Conservation (phyloP, 2,888 invertebrate species). For the Sclerodermus sp. region DNA sequence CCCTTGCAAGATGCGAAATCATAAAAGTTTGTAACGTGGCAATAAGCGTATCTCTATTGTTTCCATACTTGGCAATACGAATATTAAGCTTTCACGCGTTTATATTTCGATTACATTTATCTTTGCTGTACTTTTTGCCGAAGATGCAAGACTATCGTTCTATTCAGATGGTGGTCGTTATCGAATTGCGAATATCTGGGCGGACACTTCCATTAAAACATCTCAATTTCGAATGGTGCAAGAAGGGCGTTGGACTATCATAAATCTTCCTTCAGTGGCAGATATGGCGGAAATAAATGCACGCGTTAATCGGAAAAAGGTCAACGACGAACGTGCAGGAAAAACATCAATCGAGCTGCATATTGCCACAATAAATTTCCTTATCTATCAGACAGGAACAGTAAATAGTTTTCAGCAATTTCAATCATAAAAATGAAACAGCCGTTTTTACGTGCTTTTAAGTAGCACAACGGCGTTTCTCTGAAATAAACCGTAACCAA, state of each 20-base stretch:
- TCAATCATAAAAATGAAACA: too few relatives aligned
- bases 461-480: too few relatives aligned
- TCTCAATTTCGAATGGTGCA: slow-evolving; percentile 24
- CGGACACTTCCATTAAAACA: slow-evolving; percentile 11
- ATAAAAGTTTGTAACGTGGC: too few relatives aligned
- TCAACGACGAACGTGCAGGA: slow-evolving; percentile 16
- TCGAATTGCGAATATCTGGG: slow-evolving; percentile 1
- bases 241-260: slow-evolving; percentile 9
- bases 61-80: background rate
- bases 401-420: too few relatives aligned
- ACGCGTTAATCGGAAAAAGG: slow-evolving; percentile 24
- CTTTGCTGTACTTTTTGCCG: slow-evolving; percentile 10
- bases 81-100: background rate
- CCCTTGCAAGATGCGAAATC: too few relatives aligned
- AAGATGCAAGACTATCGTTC: background rate
- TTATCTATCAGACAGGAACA: background rate
- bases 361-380: too few relatives aligned
- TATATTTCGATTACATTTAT: background rate
- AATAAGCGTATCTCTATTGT: background rate
- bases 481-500: too few relatives aligned
- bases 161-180: slow-evolving; percentile 9
- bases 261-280: slow-evolving; percentile 20
- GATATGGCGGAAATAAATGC: background rate
- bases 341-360: too few relatives aligned
- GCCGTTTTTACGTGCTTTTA: too few relatives aligned